Evolutionary conservation across 2,888 invertebrate genomes (phyloP), one percentile per base, ranked within the genome.

Genomic region (Himalopsyche kuldschensis): DNA sequence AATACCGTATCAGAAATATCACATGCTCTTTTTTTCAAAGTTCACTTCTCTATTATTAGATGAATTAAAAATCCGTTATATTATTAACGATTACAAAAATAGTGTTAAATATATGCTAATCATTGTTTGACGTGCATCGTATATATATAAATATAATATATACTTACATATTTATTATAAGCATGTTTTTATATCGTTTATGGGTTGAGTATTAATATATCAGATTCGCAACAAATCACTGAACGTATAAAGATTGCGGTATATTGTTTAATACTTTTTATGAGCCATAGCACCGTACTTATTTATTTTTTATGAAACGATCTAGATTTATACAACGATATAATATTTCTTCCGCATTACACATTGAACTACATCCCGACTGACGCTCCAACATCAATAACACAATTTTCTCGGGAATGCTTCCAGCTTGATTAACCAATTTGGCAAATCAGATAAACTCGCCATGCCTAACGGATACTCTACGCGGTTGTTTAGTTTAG

Each of bases 401-500:
- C 78, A 35, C 80, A 80, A 82, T 69, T 84, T 79, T 32, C 20
- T 75, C 78, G 10, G 47, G 35, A 63, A 31, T 47, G 79, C 63
- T 46, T 79, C 41, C 69, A 63, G 80, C 77, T 76, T 82, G 84
- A 84, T 84, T 84, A 82, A 80, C 69, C 80, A 80, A 84, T 82
- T 82, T 82, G 35, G 55, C 48, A 82, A 84, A 84, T 84, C 82
- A 69, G 84, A 84, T 82, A 84, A 84, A 46, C 55, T 69, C 46
- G 55, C 82, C 75, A 81, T 81, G 35, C 78, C 32, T 41, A 78
- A 32, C 30, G 17, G 27, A 78, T 46, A 69, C 41, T 41, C 75
- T 35, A 63, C 35, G 79, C 77, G 75, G 81, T 81, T 82, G 84
- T 84, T 82, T 84, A 80, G 80, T 63, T 82, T 78, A 76, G 75